Conservation (phyloP, 2,797 vertebrate genomes). For the Uromys caudimaculatus region DNA sequence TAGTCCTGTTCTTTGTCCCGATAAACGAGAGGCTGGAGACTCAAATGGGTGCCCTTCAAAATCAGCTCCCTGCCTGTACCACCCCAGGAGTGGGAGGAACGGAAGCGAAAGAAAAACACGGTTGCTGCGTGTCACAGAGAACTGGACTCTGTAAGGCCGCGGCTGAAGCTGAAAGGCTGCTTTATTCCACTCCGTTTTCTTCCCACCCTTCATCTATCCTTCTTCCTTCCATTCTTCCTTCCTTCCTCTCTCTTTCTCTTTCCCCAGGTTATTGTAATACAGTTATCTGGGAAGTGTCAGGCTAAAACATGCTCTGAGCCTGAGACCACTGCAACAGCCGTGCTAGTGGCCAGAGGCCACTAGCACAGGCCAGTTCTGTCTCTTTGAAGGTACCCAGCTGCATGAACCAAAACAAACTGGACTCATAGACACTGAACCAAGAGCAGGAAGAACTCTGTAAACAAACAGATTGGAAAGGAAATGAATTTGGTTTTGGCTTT, state of each 20-base stretch:
- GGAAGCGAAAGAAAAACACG: neutral
- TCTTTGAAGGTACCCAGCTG: conserved; percentile 10
- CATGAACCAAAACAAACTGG: neutral
- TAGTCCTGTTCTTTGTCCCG: neutral
- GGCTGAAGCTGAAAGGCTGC: neutral
- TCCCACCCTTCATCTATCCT: neutral
- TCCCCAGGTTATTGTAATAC: neutral
- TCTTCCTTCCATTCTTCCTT: neutral
- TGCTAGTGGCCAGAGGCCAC: neutral
- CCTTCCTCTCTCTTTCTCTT: neutral
- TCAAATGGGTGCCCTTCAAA: neutral
- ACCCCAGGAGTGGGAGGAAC: neutral
- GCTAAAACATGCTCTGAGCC: neutral
- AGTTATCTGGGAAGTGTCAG: neutral
- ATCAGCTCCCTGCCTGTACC: neutral
- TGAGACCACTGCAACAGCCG: neutral
- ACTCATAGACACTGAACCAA: neutral
- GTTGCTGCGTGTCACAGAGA: neutral
- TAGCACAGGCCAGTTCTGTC: neutral
- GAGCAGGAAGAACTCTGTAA: neutral
- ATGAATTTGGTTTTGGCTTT: neutral
- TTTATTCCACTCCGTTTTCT: neutral
- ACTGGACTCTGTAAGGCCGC: neutral
- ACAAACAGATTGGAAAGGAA: neutral
- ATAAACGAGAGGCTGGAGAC: neutral